Evolutionary conservation across 2,113 vertebrate species (phyloP), one percentile per base, ranked within the genome.

Genomic region (Gallinago jamesoni): DNA sequence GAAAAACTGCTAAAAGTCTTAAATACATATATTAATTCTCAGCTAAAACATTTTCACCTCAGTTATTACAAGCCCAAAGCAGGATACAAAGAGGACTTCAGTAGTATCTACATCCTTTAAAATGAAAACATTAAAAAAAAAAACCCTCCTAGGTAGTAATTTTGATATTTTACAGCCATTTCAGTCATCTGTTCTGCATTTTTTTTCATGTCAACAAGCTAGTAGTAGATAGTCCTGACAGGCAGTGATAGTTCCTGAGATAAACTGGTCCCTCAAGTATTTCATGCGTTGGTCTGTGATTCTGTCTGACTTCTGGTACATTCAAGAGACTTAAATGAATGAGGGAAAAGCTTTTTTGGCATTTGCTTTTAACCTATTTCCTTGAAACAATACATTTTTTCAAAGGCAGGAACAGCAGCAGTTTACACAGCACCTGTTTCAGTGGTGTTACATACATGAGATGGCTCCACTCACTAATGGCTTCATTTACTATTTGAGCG

Each of bases 311-410:
- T 94, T 82, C 41, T 94, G 41, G 53, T 70, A 73, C 74, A 66
- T 87, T 85, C 81, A 94, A 89, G 94, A 92, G 5, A 80, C 45
- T 62, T 87, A 87, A n/a, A 84, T 89, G 70, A 92, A 95, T 79
- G 69, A 72, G 53, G 6, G 12, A 84, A 90, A 84, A 76, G 15
- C 31, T 89, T 37, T 4, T 92, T 91, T 57, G 35, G 12, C 14
- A 21, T 94, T 87, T 77, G 31, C 53, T 94, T 94, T 92, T 82
- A 84, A 95, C 31, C 4, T 78, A n/a, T 89, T 96, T 96, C 77
- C 77, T 92, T 96, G 70, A 91, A 93, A 89, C 41, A 93, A 80
- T 73, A 27, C 6, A 0, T 33, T 78, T 91, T 85, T 92, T 88
- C 48, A 86, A 84, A 53, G 66, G 64, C 31, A 45, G 43, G 68